Evolutionary conservation across 2,113 vertebrate genomes (phyloP).

Genomic region (Chroicocephalus ridibundus): DNA sequence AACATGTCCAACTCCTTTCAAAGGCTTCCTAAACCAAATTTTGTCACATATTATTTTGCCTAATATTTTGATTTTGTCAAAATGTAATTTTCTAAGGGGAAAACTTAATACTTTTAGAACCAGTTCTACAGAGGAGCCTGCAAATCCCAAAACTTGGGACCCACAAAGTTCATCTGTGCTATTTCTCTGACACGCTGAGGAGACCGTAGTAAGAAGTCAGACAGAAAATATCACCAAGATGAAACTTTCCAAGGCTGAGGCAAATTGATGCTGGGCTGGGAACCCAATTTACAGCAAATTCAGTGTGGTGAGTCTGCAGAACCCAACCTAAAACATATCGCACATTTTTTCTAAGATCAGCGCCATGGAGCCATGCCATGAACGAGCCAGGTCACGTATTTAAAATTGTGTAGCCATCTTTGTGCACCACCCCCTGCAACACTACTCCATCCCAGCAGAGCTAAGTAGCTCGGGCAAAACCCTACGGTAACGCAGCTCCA

Average conservation of each 20-base stretch:
- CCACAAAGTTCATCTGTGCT: not conserved
- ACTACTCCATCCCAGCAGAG: not conserved
- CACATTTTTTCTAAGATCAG: not conserved
- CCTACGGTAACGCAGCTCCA: rapidly evolving
- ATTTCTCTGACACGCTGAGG: not conserved
- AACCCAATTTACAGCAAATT: not conserved
- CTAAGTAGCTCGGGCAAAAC: not conserved
- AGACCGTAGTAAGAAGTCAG: not conserved
- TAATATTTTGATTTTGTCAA: not conserved
- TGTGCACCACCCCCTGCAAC: not conserved
- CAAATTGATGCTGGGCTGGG: not conserved
- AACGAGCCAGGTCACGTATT: not conserved
- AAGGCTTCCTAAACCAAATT: not conserved
- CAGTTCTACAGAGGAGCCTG: not conserved
- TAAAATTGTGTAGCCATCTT: not conserved
- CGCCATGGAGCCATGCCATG: not conserved
- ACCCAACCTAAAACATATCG: not conserved
- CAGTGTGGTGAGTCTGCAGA: not conserved
- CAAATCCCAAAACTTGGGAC: not conserved
- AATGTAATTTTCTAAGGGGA: not conserved
- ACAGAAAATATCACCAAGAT: not conserved
- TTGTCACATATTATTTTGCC: not conserved
- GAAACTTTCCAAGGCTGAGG: not conserved
- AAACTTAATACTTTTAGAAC: not conserved
- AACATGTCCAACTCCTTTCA: not conserved